Conservation (phyloP, 2,888 invertebrate genomes). For the Meliscaeva auricollis region DNA sequence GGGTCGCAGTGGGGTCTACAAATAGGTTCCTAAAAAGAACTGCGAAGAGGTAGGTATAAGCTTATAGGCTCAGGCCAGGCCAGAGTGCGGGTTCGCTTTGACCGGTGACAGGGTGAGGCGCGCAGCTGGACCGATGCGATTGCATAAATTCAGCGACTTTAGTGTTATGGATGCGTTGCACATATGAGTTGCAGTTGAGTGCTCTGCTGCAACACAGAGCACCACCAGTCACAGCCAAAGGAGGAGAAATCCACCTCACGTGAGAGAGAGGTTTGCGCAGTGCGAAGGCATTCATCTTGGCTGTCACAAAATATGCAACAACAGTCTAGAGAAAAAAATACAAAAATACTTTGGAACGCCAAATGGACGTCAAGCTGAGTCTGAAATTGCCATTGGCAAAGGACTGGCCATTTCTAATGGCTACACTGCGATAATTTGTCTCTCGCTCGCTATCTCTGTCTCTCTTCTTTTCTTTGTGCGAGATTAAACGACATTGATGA, state of each 20-base stretch:
- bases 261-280: slow-evolving; percentile 25
- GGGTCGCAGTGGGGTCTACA: slow-evolving; percentile 4
- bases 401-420: slow-evolving; percentile 72
- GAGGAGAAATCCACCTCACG: slow-evolving; percentile 40
- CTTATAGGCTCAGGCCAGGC: too few relatives aligned
- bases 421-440: slow-evolving; percentile 63
- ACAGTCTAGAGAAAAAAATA: neutral
- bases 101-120: slow-evolving; percentile 14
- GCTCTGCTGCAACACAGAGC: neutral
- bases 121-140: slow-evolving; percentile 62
- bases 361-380: slow-evolving; percentile 71
- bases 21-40: neutral
- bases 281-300: slow-evolving; percentile 73
- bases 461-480: slow-evolving; percentile 5
- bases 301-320: slow-evolving; percentile 56
- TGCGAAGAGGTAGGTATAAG: neutral
- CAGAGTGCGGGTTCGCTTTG: slow-evolving; percentile 36
- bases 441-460: slow-evolving; percentile 22
- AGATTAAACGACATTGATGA: slow-evolving; percentile 39
- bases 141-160: slow-evolving; percentile 63
- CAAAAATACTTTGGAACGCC: slow-evolving; percentile 52
- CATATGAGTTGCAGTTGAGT: slow-evolving; percentile 22
- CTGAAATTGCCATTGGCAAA: slow-evolving; percentile 71
- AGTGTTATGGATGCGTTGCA: slow-evolving; percentile 60
- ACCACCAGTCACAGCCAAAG: too few relatives aligned